A percentile compares a stretch with the other conserved stretches of the same genome.
These are phyloP conservation scores for Bothrops alternatus DNA, from an alignment of 2,797 vertebrate genomes.

Conservation along the genomic window DNA sequence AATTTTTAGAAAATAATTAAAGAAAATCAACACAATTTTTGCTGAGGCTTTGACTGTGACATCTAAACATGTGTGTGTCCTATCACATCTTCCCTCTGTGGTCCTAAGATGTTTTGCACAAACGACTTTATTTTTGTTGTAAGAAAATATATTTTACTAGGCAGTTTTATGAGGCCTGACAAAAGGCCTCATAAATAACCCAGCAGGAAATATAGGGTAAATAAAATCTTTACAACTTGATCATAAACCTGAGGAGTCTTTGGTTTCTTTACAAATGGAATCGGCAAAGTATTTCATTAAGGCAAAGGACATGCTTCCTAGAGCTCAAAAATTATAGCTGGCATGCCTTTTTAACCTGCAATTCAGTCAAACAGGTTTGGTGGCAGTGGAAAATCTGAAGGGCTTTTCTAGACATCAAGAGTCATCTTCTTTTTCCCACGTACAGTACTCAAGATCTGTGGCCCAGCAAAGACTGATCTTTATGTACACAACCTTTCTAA, in stretches of 20 bases:
- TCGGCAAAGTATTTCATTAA: constrained; percentile 70
- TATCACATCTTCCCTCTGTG: constrained; percentile 66
- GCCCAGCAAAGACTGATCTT: constrained; percentile 1
- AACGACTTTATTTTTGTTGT: constrained; percentile 66
- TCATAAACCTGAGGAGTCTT: constrained; percentile 72
- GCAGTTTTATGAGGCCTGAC: constrained; percentile 72
- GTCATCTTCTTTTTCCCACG: constrained; percentile 48
- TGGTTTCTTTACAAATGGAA: constrained; percentile 67
- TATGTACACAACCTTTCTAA: constrained; percentile 10
- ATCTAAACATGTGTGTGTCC: constrained; percentile 60
- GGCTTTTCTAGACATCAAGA: constrained; percentile 54
- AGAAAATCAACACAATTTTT: constrained; percentile 62
- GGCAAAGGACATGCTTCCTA: constrained; percentile 64
- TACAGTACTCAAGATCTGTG: constrained; percentile 20
- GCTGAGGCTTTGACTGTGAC: constrained; percentile 57
- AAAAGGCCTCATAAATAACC: constrained; percentile 73
- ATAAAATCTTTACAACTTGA: constrained; percentile 71
- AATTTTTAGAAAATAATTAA: constrained; percentile 62
- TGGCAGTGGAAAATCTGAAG: constrained; percentile 66
- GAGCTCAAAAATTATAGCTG: constrained; percentile 64
- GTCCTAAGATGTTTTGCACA: constrained; percentile 62
- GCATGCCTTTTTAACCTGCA: constrained; percentile 67
- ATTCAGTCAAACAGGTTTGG: constrained; percentile 70
- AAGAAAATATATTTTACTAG: constrained; percentile 72
- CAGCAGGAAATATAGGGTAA: constrained; percentile 72